Percentiles rank a stretch among this genome's conserved stretches.
Conservation (phyloP, 2,888 invertebrate species). For the Eupithecia exiguata region DNA sequence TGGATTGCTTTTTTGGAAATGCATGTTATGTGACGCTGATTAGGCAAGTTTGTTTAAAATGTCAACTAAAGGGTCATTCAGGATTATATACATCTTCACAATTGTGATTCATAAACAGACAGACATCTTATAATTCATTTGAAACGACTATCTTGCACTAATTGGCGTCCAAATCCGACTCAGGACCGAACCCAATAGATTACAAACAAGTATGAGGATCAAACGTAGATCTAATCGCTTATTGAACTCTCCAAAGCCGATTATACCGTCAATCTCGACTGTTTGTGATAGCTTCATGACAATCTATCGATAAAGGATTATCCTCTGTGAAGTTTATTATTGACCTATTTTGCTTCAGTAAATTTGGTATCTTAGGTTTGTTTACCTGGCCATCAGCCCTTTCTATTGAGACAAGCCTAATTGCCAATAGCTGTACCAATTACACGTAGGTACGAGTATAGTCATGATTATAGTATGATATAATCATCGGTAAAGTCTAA, state of each 20-base stretch:
- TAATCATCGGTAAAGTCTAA: neutral
- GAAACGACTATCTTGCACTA: constrained; percentile 42
- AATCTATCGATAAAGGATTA: constrained; percentile 23
- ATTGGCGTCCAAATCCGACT: constrained; percentile 43
- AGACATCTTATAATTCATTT: constrained; percentile 38
- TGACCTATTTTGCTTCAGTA: constrained; percentile 12
- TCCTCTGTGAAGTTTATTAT: constrained; percentile 22
- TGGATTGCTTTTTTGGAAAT: constrained; percentile 72
- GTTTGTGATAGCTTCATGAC: constrained; percentile 19
- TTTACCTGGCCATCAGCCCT: constrained; percentile 1
- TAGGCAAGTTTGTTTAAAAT: constrained; percentile 51
- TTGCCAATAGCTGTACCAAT: neutral
- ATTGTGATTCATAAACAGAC: constrained; percentile 59
- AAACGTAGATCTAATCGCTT: constrained; percentile 24
- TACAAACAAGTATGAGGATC: constrained; percentile 20
- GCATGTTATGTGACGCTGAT: constrained; percentile 72
- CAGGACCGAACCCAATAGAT: constrained; percentile 40
- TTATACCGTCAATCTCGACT: constrained; percentile 21
- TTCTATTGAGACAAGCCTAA: neutral
- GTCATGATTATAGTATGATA: too few relatives aligned
- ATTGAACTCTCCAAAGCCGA: constrained; percentile 29
- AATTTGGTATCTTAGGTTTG: neutral
- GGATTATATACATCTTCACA: neutral
- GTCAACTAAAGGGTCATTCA: neutral
- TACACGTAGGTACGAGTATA: neutral